Evolutionary conservation across 2,888 invertebrate species (phyloP), one percentile per base, ranked within the genome.

Genomic region (Sesamia inferens): DNA sequence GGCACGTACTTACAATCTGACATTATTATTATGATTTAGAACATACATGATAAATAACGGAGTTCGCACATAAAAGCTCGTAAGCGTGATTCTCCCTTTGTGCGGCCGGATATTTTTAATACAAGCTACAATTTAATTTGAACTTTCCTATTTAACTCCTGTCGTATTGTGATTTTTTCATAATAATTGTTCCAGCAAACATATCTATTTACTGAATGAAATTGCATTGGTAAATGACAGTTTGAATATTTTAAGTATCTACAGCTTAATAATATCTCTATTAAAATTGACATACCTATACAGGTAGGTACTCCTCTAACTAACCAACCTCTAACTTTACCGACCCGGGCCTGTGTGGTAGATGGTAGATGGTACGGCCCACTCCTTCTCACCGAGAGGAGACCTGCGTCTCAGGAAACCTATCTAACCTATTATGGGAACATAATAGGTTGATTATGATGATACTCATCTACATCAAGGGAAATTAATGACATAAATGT

Each of bases 71-170:
- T 7, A 31, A 44, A 22, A 22, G 55, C 22, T 61, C 22, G 31
- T 62, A 66, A 57, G 73, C 58, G 42, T 62, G 54, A 54, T 58
- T 55, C 55, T 61, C 55, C 11, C 16, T 61, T 63, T 69, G 24
- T 59, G 14, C 16, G 19, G 11, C 48, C 14, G 13, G 48, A 61
- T 78, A 31, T 48, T 71, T 64, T 61, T 65, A 71, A 78, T 55
- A 54, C 22, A 47, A 55, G 59, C n/a, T n/a, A n/a, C n/a, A 63
- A 63, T 63, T 69, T 22, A 0, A 42, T 61, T 67, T 59, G 1
- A 59, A 65, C 39, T 44, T 64, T 16, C 63, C 22, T 19, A 22
- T 48, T 61, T 22, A 10, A 62, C 19, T 47, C 10, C 14, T 54
- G 54, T n/a, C 16, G 31, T n/a, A 48, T 47, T 54, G 24, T n/a